Evolutionary conservation across 2,888 invertebrate genomes (phyloP), one percentile per base, ranked within the genome.

Genomic region (Drosophila sordidapex): DNA sequence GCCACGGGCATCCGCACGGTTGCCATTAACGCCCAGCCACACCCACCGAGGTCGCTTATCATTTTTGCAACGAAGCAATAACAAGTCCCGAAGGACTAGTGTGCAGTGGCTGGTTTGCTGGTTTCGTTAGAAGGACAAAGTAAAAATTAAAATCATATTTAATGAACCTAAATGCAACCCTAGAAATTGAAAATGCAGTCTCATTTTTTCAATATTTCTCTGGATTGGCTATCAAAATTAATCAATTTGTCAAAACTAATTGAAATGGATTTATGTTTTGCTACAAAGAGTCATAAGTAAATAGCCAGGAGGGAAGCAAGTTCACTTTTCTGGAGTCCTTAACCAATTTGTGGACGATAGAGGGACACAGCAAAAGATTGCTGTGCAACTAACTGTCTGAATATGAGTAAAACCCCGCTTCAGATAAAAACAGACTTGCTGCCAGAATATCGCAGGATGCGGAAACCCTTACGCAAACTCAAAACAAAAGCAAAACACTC

Each of bases 41-140:
- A 29, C 33, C 36, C 61, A 36, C 52, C 31, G 52, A 36, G 54
- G 49, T 61, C 62, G 60, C 65, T 70, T 73, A 57, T 66, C 52
- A 76, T 72, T 78, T 79, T 70, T 65, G 73, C 70, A 75, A 49
- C 72, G 60, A 64, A 62, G 80, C 71, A 71, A 76, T 72, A 75
- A 76, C 69, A 73, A 71, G 69, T 73, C 70, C 74, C 74, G 63
- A 68, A 62, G 74, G 71, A 70, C 65, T 66, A 72, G 62, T 73
- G 60, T 73, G 54, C 65, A 52, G 66, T 56, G 72, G 62, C 60
- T 72, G 52, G 33, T 53, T 57, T n/a, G n/a, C 46, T 54, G 43
- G 33, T n/a, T n/a, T n/a, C 58, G 58, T 58, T 48, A 33, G 27
- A 38, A 33, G 40, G 35, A 35, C 21, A 54, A 29, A 58, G 66